Percentiles rank a stretch among this genome's conserved stretches.
These are phyloP conservation scores for Buphagus erythrorhynchus DNA, from an alignment of 2,797 vertebrate genomes.

Conservation along the genomic window DNA sequence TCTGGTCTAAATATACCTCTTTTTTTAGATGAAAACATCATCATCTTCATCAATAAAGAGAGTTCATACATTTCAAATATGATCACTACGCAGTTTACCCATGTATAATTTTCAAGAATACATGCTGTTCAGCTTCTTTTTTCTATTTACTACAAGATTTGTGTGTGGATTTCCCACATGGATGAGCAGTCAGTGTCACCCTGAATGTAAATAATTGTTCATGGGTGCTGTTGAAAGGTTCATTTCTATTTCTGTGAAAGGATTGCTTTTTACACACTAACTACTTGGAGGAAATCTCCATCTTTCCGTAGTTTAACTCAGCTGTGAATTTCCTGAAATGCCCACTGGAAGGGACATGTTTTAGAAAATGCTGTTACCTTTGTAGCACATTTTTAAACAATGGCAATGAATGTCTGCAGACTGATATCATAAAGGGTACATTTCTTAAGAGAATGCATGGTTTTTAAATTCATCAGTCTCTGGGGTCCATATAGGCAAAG, in stretches of 20 bases:
- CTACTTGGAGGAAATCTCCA: not conserved
- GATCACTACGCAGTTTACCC: not conserved
- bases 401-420: not conserved
- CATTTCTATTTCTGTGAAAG: not conserved
- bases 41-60: not conserved
- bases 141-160: not conserved
- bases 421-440: rapidly evolving
- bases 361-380: not conserved
- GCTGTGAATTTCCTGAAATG: not conserved
- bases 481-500: not conserved
- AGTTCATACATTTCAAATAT: not conserved
- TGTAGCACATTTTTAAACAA: not conserved
- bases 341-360: not conserved
- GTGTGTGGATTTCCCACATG: not conserved
- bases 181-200: not conserved
- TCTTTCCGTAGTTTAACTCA: not conserved
- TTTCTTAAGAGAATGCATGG: not conserved
- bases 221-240: not conserved
- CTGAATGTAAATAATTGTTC: not conserved
- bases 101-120: not conserved
- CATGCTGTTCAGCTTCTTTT: not conserved
- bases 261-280: not conserved
- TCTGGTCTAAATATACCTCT: not conserved
- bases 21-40: not conserved
- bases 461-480: not conserved